Conservation (phyloP, 2,113 vertebrate genomes). For the Mesocricetus auratus region DNA sequence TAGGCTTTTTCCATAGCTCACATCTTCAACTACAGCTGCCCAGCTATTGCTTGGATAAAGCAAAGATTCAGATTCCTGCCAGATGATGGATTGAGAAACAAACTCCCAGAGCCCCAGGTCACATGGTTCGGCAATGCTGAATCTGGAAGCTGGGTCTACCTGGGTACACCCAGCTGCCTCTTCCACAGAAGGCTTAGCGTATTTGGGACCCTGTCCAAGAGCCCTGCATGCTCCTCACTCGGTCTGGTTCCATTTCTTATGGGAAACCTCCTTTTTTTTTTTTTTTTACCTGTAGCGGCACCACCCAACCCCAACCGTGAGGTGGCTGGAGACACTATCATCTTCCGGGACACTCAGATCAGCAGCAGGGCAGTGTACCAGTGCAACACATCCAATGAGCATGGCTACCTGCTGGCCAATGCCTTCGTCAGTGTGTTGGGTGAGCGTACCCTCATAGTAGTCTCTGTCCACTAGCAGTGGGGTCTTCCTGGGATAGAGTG, state of each 20-base stretch:
- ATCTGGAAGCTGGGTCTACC: neutral
- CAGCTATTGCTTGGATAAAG: neutral
- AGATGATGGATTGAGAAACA: neutral
- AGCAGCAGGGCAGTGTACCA: slow-evolving; percentile 97
- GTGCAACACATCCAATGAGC: slow-evolving; percentile 97
- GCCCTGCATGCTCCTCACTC: neutral
- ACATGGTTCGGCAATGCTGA: too few species aligned
- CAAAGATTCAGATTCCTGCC: neutral
- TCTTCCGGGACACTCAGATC: slow-evolving; percentile 95
- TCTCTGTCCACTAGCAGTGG: fast-evolving
- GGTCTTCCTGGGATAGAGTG: neutral
- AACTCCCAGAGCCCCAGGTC: neutral
- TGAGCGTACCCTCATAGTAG: slow-evolving; percentile 77
- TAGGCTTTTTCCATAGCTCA: neutral
- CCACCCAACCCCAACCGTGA: slow-evolving; percentile 89
- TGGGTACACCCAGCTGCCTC: neutral
- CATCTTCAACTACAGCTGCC: neutral
- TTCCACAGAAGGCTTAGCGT: neutral
- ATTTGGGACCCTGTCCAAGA: neutral
- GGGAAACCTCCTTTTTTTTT: neutral
- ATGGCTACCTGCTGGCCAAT: slow-evolving; percentile 96
- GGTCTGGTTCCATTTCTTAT: neutral
- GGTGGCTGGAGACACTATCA: slow-evolving; percentile 93
- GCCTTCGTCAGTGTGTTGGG: slow-evolving; percentile 96
- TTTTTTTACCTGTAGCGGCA: slow-evolving; percentile 83